Conservation (phyloP, 1,140 invertebrate genomes). For the Drosophila jambulina region DNA sequence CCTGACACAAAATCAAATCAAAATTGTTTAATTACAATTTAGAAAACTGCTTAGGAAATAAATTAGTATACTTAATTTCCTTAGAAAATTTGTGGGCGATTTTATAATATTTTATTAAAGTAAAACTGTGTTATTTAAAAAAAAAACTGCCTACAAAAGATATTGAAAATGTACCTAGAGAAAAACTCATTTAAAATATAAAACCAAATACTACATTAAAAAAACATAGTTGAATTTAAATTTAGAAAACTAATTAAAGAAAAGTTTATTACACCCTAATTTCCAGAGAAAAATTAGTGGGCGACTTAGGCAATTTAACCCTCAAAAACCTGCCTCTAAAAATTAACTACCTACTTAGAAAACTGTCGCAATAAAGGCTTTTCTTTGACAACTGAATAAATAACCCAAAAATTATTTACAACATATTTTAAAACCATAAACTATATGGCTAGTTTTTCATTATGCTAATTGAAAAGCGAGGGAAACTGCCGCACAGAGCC, state of each 20-base stretch:
- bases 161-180: too few species aligned
- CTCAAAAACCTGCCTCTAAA: not conserved
- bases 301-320: not conserved
- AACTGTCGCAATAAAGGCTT: not conserved
- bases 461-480: constrained; percentile 40
- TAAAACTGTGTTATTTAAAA: too few species aligned
- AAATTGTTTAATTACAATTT: too few species aligned
- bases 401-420: constrained; percentile 4
- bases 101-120: too few species aligned
- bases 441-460: constrained; percentile 28
- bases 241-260: not conserved
- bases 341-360: constrained; percentile 4
- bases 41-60: too few species aligned
- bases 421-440: constrained; percentile 40
- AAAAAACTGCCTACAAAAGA: too few species aligned
- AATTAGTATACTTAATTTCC: not conserved
- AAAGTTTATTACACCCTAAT: too few species aligned
- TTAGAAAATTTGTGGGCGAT: not conserved
- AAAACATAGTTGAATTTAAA: not conserved
- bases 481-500: constrained; percentile 26
- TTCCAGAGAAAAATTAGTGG: not conserved
- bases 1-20: too few species aligned
- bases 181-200: too few species aligned
- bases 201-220: not conserved
- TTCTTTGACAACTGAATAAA: not conserved